Evolutionary conservation across 2,113 vertebrate genomes (phyloP).

Genomic region (Phasianus colchicus): DNA sequence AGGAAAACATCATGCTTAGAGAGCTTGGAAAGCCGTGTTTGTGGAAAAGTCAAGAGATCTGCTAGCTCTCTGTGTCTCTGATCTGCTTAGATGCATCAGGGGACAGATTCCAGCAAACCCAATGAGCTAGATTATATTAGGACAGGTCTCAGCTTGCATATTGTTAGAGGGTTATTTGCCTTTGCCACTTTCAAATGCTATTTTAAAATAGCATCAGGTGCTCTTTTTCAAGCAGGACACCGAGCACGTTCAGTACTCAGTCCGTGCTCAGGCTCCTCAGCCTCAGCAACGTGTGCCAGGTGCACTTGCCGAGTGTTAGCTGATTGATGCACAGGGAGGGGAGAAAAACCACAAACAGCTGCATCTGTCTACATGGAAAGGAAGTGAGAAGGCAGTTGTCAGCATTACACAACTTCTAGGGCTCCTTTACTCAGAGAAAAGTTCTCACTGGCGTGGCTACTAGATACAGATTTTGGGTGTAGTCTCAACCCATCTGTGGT

Average conservation of each 20-base stretch:
- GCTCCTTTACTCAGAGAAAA: background rate
- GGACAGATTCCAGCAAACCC: background rate
- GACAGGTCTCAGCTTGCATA: background rate
- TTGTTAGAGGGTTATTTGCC: background rate
- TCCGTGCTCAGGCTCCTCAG: background rate
- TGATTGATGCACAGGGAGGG: background rate
- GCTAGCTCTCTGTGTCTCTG: background rate
- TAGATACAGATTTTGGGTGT: background rate
- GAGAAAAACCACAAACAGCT: conserved; percentile 9
- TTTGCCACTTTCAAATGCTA: conserved; percentile 33
- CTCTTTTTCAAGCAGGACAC: background rate
- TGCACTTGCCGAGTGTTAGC: background rate
- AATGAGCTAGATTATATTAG: background rate
- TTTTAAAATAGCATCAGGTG: background rate
- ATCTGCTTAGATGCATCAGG: background rate
- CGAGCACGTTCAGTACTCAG: rapidly evolving
- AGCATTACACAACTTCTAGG: background rate
- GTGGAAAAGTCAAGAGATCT: background rate
- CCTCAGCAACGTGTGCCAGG: background rate
- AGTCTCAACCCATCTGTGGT: background rate
- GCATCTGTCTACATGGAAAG: background rate
- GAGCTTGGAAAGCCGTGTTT: background rate
- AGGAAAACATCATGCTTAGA: background rate
- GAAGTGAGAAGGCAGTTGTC: background rate
- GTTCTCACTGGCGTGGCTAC: background rate